phyloP scores from a whole-genome alignment of 2,113 vertebrate genomes.

The Epinephelus moara region DNA sequence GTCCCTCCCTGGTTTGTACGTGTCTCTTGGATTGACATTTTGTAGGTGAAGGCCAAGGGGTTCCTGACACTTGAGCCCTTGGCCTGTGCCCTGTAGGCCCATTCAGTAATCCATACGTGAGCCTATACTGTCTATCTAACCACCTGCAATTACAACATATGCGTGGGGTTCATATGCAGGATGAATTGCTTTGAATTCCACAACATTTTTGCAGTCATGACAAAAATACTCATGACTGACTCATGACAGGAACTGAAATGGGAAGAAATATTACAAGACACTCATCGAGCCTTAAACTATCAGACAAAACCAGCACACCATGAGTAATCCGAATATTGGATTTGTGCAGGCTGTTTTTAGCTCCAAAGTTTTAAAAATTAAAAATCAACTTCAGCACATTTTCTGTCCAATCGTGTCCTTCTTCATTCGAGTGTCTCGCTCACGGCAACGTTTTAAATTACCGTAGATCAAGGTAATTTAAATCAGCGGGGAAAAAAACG shows the following conservation, averaged over 20 bases:
- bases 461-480: slow-evolving; percentile 47
- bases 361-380: slow-evolving; percentile 25
- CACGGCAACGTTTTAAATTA: slow-evolving; percentile 46
- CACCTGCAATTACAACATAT: neutral
- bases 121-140: neutral
- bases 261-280: neutral
- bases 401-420: neutral
- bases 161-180: neutral
- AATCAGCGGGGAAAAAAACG: neutral
- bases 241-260: neutral
- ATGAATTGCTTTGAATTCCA: neutral
- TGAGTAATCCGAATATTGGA: slow-evolving; percentile 27
- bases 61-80: too few relatives aligned
- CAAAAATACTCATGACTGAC: neutral
- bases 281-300: neutral
- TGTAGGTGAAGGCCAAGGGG: too few relatives aligned
- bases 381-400: slow-evolving; percentile 34
- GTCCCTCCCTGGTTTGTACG: too few relatives aligned
- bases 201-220: neutral
- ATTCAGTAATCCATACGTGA: too few relatives aligned
- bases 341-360: slow-evolving; percentile 20
- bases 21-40: too few relatives aligned
- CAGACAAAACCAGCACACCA: slow-evolving; percentile 1
- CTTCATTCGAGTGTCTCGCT: slow-evolving; percentile 34
- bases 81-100: too few relatives aligned